Base-by-base conservation (phyloP, 2,888 invertebrate genomes). In the Cyclophora punctaria region DNA sequence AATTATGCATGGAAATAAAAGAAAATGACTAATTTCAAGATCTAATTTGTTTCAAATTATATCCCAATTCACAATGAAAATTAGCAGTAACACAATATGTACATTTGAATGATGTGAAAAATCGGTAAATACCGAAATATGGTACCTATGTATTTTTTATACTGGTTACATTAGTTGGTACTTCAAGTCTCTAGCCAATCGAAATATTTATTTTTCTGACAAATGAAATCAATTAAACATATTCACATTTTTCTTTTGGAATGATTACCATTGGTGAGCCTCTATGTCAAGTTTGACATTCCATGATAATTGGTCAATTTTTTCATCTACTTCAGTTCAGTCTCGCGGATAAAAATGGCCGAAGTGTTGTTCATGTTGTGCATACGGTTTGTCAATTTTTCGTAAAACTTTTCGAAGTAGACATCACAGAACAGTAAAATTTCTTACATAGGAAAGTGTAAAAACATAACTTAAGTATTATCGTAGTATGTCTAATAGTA, bases 261-360 rank as follows among this genome's bases (percentile, higher is more conserved):
- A 2, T 41, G 5, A 3, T 7, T 49, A 7, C 60, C 42, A 73
- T 70, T 73, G 72, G 71, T 56, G 41, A 42, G 50, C 45, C 44
- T 0, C 0, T 0, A 45, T 53, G 56, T 57, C 56, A 59, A 48
- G 49, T 54, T 45, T 60, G 49, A 53, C 53, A 53, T 49, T 48
- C 33, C 44, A 35, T 60, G 45, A 1, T 62, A 48, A 78, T 83
- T 81, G 80, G 80, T 50, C 35, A 7, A 44, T 34, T 53, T 51
- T 34, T 48, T 52, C 58, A 47, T 51, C 37, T 52, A 45, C 41
- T 42, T 51, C 59, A 57, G 59, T 60, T 67, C 63, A 73, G 72
- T 78, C 81, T 84, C 86, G 85, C 86, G 84, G 84, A 85, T 73
- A 81, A 87, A 87, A 86, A 87, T 87, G 87, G 87, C 85, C 75